Evolutionary conservation across 2,888 invertebrate genomes (phyloP), one percentile per base, ranked within the genome.

Genomic region (Sinotaia quadrata): DNA sequence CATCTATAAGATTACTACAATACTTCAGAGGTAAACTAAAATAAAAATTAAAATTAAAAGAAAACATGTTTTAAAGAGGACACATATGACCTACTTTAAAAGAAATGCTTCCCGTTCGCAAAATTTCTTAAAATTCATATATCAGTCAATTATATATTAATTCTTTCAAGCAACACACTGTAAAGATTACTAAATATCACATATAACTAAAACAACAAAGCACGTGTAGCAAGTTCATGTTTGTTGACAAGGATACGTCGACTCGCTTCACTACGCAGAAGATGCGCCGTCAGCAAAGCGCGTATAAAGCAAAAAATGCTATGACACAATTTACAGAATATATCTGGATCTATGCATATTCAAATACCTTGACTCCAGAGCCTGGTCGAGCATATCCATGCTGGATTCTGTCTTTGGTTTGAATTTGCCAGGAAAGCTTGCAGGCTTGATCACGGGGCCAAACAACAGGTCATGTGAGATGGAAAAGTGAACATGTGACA

Each of bases 381-480:
- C 82, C 73, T 86, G 85, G 75, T 88, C 87, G 71, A 88, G 76
- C 80, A 88, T 87, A 83, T 88, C 88, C 87, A 88, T 88, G 84
- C 36, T 70, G 33, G 37, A 83, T 76, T 76, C 72, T 76, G 76
- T 65, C 68, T 75, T 75, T 73, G 74, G 79, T 87, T 88, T 85
- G 86, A 87, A 88, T 87, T 87, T 88, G 87, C 85, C 87, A 85
- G 86, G 85, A 85, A 85, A 83, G 81, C 81, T 80, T 75, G 79
- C 80, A 78, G 81, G 82, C 79, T 84, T 88, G 88, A 88, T 88
- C 88, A 88, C 88, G 88, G 88, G 88, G 87, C 87, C 88, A 88
- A 87, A 88, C 87, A 88, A 87, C 85, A 84, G 88, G 88, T 88
- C 88, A 88, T 87, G 87, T 88, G 88, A 88, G 88, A 85, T 78